A percentile compares a stretch with the other conserved stretches of the same genome.
These are phyloP conservation scores for Polypedilum vanderplanki DNA, from an alignment of 1,140 invertebrate genomes.

Conservation along the genomic window DNA sequence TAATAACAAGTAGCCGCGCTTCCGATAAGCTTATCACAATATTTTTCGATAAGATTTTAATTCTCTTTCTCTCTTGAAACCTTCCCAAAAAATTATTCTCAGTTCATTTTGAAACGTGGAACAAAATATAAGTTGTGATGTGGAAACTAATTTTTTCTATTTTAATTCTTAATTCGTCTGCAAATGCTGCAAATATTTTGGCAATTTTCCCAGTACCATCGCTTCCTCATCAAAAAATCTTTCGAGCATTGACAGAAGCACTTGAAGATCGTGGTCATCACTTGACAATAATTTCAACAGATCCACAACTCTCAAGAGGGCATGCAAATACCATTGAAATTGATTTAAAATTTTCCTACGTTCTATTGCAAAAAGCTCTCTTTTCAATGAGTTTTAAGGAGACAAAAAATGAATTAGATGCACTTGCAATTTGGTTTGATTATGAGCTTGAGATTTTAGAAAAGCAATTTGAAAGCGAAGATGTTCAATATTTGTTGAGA, in stretches of 20 bases:
- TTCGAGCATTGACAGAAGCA: conserved; percentile 43
- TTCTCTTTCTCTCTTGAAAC: not conserved
- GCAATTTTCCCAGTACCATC: conserved; percentile 45
- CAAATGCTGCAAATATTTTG: conserved; percentile 38
- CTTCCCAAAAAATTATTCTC: not conserved
- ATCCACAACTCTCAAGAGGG: conserved; percentile 35
- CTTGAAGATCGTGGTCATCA: conserved; percentile 47
- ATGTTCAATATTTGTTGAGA: conserved; percentile 37
- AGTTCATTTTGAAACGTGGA: conserved; percentile 2
- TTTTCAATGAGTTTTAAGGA: conserved; percentile 12
- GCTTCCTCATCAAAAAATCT: conserved; percentile 46
- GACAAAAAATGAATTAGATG: conserved; percentile 1
- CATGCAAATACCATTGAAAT: not conserved
- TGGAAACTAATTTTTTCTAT: not conserved
- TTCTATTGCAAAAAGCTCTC: conserved; percentile 25
- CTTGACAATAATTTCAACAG: conserved; percentile 42
- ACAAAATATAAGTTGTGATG: not conserved
- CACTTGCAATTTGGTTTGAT: not conserved
- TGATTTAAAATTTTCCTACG: not conserved
- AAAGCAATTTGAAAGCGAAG: conserved; percentile 32
- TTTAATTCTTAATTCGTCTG: not conserved
- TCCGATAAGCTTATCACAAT: conserved; percentile 8
- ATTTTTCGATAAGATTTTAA: not conserved
- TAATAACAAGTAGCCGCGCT: not conserved
- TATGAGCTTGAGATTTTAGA: not conserved